Evolutionary conservation across 2,888 invertebrate species (phyloP), one percentile per base, ranked within the genome.

Genomic region (Antheraea yamamai): DNA sequence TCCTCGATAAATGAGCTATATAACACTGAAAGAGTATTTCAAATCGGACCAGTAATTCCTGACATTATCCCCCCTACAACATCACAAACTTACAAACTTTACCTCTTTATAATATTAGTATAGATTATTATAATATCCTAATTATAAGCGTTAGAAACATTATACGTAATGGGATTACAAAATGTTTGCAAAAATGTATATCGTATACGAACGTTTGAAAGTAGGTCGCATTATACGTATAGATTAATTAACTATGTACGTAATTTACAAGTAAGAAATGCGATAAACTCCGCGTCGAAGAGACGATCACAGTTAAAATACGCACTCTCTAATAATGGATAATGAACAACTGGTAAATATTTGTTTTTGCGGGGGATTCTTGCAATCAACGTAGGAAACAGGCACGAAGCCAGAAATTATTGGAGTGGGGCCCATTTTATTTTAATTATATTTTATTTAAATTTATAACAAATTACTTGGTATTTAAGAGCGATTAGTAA

Each of bases 361-460:
- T 95, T 94, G 95, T 94, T 95, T 89, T 95, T 94, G 92, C 87
- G 84, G 87, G 87, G 89, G 90, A 92, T 92, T 91, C 89, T 88
- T 88, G 84, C 90, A 87, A 88, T 88, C 88, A 88, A 86, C 87
- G 88, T 86, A 85, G 89, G 81, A 84, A 86, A 52, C 66, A 73
- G 70, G 75, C 39, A 20, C 73, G 73, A 23, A 75, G 30, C 73
- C 75, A 26, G 73, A 70, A 12, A 52, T 20, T 55, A 64, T 23
- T 47, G 71, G 61, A 75, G 61, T 51, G 61, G 72, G 74, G 58
- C 16, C 70, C 47, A 12, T 12, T 70, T 70, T 30, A 4, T 70
- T 70, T 39, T n/a, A 70, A 70, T 70, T 70, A 35, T 39, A 39
- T 70, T 39, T 20, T 70, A 68, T 68, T 68, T 68, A 39, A 4